These are phyloP conservation scores for Harpegnathos saltator DNA, from an alignment of 1,140 invertebrate species.

Conservation along the genomic window DNA sequence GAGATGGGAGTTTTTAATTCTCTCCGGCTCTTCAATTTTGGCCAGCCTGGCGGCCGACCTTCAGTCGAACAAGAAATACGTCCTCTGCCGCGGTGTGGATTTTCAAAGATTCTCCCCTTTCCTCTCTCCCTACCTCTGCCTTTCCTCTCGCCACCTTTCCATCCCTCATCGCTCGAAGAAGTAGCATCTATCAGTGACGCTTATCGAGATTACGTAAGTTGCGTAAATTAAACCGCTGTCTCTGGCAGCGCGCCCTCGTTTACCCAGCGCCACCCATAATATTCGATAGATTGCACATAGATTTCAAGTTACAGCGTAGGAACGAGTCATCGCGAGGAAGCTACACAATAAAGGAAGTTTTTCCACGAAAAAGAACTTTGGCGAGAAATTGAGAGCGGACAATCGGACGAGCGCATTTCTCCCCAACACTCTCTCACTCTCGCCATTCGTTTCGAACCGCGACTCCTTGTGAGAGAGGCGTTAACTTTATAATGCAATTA, in stretches of 20 bases:
- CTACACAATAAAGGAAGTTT: not conserved
- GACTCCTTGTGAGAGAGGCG: not conserved
- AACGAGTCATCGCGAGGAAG: not conserved
- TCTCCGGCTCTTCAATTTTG: not conserved
- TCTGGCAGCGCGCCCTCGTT: conserved; percentile 1
- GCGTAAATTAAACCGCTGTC: conserved; percentile 30
- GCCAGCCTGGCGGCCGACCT: not conserved
- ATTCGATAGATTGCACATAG: conserved; percentile 7
- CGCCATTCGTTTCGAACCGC: not conserved
- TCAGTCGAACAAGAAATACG: not conserved
- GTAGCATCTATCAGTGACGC: not conserved
- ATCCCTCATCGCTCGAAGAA: not conserved
- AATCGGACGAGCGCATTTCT: not conserved
- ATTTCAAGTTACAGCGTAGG: conserved; percentile 20
- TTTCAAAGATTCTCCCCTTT: not conserved
- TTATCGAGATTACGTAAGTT: conserved; percentile 24
- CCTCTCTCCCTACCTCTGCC: too few relatives aligned
- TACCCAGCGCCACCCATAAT: not conserved
- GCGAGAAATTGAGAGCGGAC: not conserved
- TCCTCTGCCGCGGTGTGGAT: not conserved
- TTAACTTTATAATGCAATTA: conserved; percentile 14
- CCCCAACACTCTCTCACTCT: not conserved
- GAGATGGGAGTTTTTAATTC: too few relatives aligned
- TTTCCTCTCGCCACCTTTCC: not conserved
- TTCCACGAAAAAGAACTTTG: not conserved